phyloP scores from a whole-genome alignment of 2,888 invertebrate species.

The Stenoptilia bipunctidactyla region DNA sequence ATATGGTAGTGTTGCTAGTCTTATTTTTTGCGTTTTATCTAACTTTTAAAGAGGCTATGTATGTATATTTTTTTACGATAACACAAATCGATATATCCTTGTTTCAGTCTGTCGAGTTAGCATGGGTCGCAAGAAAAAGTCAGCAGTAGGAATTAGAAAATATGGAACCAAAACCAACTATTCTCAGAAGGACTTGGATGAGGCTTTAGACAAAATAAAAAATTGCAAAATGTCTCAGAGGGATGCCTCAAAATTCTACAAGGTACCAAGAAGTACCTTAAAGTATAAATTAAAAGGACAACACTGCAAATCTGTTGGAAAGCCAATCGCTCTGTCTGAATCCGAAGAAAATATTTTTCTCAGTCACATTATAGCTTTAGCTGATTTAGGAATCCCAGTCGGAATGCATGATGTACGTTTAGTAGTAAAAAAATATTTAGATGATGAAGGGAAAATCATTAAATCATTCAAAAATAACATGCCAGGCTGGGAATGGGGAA shows the following conservation, averaged over 20 bases:
- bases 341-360: background rate
- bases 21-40: too few relatives aligned
- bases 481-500: background rate
- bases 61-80: too few relatives aligned
- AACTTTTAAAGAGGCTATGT: too few relatives aligned
- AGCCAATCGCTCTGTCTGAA: background rate
- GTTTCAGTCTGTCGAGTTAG: too few relatives aligned
- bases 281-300: background rate
- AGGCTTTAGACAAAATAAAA: too few relatives aligned
- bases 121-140: too few relatives aligned
- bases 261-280: background rate
- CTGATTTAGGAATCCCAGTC: background rate
- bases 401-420: background rate
- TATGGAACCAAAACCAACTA: too few relatives aligned
- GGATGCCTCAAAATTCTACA: background rate
- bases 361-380: background rate
- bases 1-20: too few relatives aligned
- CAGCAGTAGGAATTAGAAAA: too few relatives aligned
- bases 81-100: too few relatives aligned
- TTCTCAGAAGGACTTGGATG: too few relatives aligned
- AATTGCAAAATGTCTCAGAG: background rate
- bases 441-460: background rate
- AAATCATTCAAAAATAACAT: background rate
- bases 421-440: background rate
- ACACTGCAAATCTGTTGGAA: slow-evolving; percentile 1